Evolutionary conservation across 2,888 invertebrate species (phyloP), one percentile per base, ranked within the genome.

Genomic region (Drymonia ruficornis): DNA sequence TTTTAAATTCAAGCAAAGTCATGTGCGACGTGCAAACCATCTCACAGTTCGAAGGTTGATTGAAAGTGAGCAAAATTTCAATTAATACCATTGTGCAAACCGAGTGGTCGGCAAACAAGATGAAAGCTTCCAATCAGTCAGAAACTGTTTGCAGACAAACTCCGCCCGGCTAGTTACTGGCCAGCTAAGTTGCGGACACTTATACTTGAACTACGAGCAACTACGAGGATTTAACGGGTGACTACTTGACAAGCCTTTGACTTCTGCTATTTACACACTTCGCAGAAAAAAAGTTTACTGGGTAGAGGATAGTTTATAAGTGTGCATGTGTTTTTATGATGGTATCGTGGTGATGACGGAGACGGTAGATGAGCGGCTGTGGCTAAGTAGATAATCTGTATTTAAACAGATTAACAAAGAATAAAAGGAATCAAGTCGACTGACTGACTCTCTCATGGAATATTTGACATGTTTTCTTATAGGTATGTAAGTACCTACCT

Each of bases 61-160:
- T n/a, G 23, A 15, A 28, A 28, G 45, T 28, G 45, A 45, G 28
- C 45, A 28, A 45, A 45, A 45, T 45, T 45, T 45, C 28, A 45
- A 45, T 28, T 45, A 45, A 28, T 28, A 28, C 45, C 28, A n/a
- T 28, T 45, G 45, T 45, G 15, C 28, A 28, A 45, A 45, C 45
- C 12, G 45, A 45, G 45, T 45, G 45, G 23, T 28, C 28, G 5
- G 45, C 45, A 28, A 45, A 45, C 45, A 28, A 45, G 28, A 45
- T 45, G 28, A 45, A 45, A 45, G 45, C 15, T 45, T 28, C 45
- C 45, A 45, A 45, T 45, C 45, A 45, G 45, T 45, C 45, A 45
- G 45, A 28, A 15, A 45, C 45, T 45, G 45, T 45, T 45, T 45
- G 45, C 28, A n/a, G 42, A 42, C 45, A 23, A 45, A 28, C 45